Percentiles rank a stretch among this genome's conserved stretches.
Evolutionary conservation across 2,113 vertebrate species (phyloP).

Genomic region (Crotalus viridis): DNA sequence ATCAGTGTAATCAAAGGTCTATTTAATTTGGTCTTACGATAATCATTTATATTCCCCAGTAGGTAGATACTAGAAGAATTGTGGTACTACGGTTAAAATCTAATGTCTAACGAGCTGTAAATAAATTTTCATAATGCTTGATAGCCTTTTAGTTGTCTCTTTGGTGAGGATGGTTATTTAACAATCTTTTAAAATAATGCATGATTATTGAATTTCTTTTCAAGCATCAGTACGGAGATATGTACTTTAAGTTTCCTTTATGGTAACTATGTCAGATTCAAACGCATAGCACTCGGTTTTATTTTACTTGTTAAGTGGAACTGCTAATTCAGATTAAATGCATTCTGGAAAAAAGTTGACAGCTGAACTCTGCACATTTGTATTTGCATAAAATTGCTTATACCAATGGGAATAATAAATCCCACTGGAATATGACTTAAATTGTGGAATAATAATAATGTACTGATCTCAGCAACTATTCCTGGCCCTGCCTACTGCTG

Average conservation of each 20-base stretch:
- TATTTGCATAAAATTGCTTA: background rate
- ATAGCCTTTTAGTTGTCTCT: background rate
- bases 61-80: constrained; percentile 4
- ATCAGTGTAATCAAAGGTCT: constrained; percentile 35
- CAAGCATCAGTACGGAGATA: background rate
- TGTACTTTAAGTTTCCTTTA: background rate
- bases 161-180: background rate
- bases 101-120: background rate
- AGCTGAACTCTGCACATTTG: background rate
- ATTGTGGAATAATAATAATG: background rate
- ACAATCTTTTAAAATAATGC: background rate
- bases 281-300: background rate
- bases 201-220: background rate
- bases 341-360: background rate
- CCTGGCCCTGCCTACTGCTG: background rate
- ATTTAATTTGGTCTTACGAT: constrained; percentile 30
- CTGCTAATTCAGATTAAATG: background rate
- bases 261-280: background rate
- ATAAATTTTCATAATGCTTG: background rate
- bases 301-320: background rate
- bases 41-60: constrained; percentile 20
- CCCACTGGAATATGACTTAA: background rate
- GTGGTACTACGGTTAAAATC: background rate
- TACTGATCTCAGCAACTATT: background rate
- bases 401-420: background rate